Conservation (phyloP, 2,888 invertebrate genomes). For the Tetragonula carbonaria region DNA sequence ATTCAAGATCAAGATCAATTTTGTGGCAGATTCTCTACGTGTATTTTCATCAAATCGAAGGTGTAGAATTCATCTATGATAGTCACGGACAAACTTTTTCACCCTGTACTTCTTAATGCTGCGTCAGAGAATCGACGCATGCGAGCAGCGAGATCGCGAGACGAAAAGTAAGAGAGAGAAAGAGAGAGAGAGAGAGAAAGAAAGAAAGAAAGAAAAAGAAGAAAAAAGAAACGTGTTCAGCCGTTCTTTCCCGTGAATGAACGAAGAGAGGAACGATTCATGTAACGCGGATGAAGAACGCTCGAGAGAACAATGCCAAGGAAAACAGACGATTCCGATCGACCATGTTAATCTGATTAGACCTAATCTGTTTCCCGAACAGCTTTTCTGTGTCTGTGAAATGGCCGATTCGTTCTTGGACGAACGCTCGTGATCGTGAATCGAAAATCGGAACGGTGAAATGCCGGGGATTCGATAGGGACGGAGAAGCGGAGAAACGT, state of each 20-base stretch:
- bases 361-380: neutral
- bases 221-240: conserved; percentile 27
- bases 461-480: neutral
- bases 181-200: neutral
- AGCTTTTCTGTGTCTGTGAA: no score
- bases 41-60: no score
- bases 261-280: neutral
- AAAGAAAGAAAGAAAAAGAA: neutral
- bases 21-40: no score
- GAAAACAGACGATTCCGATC: conserved; percentile 1
- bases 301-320: neutral
- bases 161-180: neutral
- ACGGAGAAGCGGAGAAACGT: neutral
- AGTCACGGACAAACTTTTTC: no score
- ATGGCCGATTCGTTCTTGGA: neutral
- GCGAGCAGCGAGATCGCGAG: conserved; percentile 1
- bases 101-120: conserved; percentile 71
- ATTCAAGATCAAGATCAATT: no score
- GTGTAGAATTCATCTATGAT: no score
- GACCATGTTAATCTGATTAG: conserved; percentile 14
- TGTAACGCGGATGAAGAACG: conserved; percentile 1
- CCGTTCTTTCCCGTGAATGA: neutral
- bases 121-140: conserved; percentile 64
- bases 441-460: neutral
- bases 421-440: neutral